Evolutionary conservation across 2,888 invertebrate genomes (phyloP), one percentile per base, ranked within the genome.

Genomic region (Pollenia griseotomentosa): DNA sequence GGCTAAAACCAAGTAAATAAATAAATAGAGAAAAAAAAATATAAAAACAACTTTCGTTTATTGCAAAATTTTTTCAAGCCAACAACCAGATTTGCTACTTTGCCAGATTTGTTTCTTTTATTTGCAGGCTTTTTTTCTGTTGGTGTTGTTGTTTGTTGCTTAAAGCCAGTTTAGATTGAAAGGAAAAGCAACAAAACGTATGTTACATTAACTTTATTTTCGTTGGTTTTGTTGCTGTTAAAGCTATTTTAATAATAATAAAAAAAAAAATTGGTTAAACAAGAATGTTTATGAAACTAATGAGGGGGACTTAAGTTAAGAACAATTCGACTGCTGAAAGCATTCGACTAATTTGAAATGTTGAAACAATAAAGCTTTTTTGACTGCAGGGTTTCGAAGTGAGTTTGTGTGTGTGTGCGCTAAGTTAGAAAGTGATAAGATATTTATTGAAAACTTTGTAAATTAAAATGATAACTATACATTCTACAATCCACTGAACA

Each of bases 31-130:
- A n/a, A 70, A 51, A 19, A 70, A 61, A 51, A 63, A 42, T 16
- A 71, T 68, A 70, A 84, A 87, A 87, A 87, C 87, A 87, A 87
- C 87, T 87, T 87, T 87, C 87, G 87, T 87, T 87, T 87, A 74
- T 87, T 87, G 87, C 87, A 87, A 87, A 81, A 87, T 82, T 11
- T 59, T 74, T 83, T 44, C 51, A 87, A 33, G 57, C 51, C 82
- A 75, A 44, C 74, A 84, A 84, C 83, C 71, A 84, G 87, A 84
- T 87, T 87, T 83, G 78, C 82, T 63, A 51, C 74, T 86, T 86
- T 83, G 73, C 68, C 68, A 74, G 75, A 57, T 68, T 75, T 73
- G 65, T 44, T 80, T n/a, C 14, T 33, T 16, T 80, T 57, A 33
- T 33, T 33, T 33, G 33, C 33, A 33, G 33, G 33, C n/a, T 9